Percentiles rank a stretch among this genome's conserved stretches.
These are phyloP conservation scores for Orchesella flavescens DNA, from an alignment of 2,888 invertebrate genomes.

Conservation along the genomic window DNA sequence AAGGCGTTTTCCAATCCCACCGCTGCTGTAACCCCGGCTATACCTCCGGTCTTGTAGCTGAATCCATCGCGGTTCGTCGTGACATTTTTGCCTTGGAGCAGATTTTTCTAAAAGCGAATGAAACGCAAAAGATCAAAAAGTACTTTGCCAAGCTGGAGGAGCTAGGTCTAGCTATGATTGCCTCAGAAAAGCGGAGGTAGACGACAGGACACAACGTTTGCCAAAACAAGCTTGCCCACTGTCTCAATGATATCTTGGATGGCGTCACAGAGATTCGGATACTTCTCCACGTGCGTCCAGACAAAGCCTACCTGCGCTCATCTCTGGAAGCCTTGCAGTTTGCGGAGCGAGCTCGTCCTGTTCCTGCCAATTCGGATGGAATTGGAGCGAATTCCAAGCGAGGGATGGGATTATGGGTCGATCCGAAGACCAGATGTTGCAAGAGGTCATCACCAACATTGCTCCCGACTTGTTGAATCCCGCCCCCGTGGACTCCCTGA, in stretches of 20 bases:
- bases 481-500: conserved; percentile 28
- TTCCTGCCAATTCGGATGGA: conserved; percentile 53
- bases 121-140: conserved; percentile 38
- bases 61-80: conserved; percentile 66
- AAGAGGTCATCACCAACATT: too few species aligned
- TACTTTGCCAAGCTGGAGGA: conserved; percentile 52
- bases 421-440: conserved; percentile 52
- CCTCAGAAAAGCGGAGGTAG: conserved; percentile 32
- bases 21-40: conserved; percentile 46
- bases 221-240: conserved; percentile 68
- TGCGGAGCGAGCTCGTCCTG: too few species aligned
- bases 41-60: conserved; percentile 59
- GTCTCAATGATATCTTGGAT: conserved; percentile 69
- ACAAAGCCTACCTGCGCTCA: too few species aligned
- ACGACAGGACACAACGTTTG: conserved; percentile 66
- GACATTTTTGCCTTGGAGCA: conserved; percentile 70
- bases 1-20: background rate
- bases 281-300: conserved; percentile 67
- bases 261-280: conserved; percentile 64
- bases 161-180: conserved; percentile 52
- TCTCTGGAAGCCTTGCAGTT: too few species aligned
- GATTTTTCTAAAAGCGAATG: too few species aligned
- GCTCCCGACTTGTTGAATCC: conserved; percentile 53
- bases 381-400: background rate
- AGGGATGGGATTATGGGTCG: background rate